Evolutionary conservation across 2,888 invertebrate genomes (phyloP), one percentile per base, ranked within the genome.

Genomic region (Ceraclea dissimilis): DNA sequence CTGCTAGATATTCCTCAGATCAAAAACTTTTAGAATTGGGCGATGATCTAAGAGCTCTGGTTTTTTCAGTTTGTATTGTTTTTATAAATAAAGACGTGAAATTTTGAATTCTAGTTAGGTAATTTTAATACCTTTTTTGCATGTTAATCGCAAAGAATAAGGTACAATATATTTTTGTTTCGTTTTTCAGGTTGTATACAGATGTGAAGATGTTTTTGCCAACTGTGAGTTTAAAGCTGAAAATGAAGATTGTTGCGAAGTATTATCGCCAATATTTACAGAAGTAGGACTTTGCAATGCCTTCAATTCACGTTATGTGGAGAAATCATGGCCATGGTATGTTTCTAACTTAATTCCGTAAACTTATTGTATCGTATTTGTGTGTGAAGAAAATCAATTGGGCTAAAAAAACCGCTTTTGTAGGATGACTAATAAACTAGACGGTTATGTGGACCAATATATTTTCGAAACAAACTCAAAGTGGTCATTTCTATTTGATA

Each of bases 221-320:
- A 76, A 78, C 21, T 88, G 88, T 66, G 78, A 78, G 63, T 88
- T 83, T 75, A 85, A 86, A 65, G 82, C 81, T n/a, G 81, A 82
- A 63, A 71, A 75, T 0, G 79, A 83, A 57, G 75, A 79, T 60
- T 88, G 88, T 65, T 86, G 87, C 65, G 76, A 79, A 17, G 73
- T 80, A 56, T 81, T 88, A 51, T 74, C 78, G 55, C 84, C 86
- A 0, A 79, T 86, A n/a, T 85, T 86, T 63, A 87, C 88, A 1
- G 88, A 88, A 69, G 80, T 81, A 69, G 88, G 88, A 2, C 84
- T 84, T 65, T 88, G 88, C 66, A 87, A 83, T 65, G 79, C 83
- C 11, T 88, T 88, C 66, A 89, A 89, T 67, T 80, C 82, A 1
- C 70, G 75, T 61, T 80, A 83, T 64, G 78, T 81, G 39, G 80